Percentiles rank a stretch among this genome's conserved stretches.
Evolutionary conservation across 2,113 vertebrate genomes (phyloP).

Genomic region (Symphodus melops): DNA sequence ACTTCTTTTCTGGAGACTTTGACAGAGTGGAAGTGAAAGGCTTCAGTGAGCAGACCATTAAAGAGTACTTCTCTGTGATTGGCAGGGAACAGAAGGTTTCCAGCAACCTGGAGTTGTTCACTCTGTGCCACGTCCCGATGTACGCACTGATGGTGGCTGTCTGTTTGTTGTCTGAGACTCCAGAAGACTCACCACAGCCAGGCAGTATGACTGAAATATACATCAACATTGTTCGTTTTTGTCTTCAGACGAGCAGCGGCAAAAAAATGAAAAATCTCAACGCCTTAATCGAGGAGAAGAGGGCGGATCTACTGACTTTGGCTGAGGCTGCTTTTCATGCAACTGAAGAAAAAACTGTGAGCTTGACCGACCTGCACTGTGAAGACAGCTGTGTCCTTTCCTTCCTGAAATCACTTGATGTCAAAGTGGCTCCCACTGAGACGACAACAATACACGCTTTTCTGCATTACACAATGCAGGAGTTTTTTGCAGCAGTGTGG

Average conservation of each 20-base stretch:
- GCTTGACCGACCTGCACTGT: neutral
- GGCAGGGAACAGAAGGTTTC: neutral
- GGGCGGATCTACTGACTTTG: neutral
- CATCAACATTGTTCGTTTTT: constrained; percentile 30
- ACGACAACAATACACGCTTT: neutral
- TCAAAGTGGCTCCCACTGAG: fast-evolving
- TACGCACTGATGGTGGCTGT: constrained; percentile 46
- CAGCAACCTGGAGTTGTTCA: constrained; percentile 29
- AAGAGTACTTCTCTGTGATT: constrained; percentile 15
- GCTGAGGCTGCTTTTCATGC: constrained; percentile 40
- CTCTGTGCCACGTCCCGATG: constrained; percentile 55
- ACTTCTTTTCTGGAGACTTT: neutral
- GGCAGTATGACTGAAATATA: constrained; percentile 30
- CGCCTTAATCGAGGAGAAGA: fast-evolving
- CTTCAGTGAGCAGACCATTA: constrained; percentile 41
- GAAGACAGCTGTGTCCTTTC: constrained; percentile 23
- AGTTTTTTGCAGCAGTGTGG: constrained; percentile 55
- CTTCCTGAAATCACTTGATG: constrained; percentile 41
- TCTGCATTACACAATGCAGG: constrained; percentile 50
- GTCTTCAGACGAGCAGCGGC: constrained; percentile 21
- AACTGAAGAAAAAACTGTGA: constrained; percentile 14
- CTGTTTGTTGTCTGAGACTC: constrained; percentile 18
- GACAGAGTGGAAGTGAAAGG: constrained; percentile 52
- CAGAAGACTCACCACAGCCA: neutral
- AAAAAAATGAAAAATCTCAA: neutral